Evolutionary conservation across 2,888 invertebrate species (phyloP).

Genomic region (Tortrix viridana): DNA sequence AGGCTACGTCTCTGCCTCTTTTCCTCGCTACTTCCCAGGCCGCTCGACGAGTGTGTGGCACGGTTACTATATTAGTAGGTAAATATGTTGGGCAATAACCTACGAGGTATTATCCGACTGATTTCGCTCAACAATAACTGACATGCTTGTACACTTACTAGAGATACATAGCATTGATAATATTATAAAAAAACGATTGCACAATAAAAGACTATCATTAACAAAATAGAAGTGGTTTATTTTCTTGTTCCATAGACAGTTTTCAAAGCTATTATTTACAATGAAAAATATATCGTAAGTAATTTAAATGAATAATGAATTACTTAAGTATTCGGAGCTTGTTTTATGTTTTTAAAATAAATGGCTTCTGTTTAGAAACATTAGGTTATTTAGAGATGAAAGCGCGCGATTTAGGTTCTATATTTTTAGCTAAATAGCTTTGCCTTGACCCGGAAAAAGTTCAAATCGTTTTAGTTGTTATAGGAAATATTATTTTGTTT

Average conservation of each 20-base stretch:
- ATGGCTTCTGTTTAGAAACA: slow-evolving; percentile 16
- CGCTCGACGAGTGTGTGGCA: too few species aligned
- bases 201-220: not conserved
- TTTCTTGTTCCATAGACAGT: not conserved
- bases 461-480: slow-evolving; percentile 13
- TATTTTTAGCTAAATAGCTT: slow-evolving; percentile 26
- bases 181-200: too few species aligned
- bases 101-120: too few species aligned
- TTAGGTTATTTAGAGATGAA: slow-evolving; percentile 29
- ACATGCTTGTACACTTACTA: too few species aligned
- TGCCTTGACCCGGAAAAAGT: slow-evolving; percentile 25
- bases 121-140: too few species aligned
- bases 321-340: slow-evolving; percentile 7
- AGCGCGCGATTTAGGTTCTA: slow-evolving; percentile 12
- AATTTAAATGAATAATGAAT: slow-evolving; percentile 22
- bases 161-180: too few species aligned
- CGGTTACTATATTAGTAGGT: too few species aligned
- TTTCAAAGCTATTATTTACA: slow-evolving; percentile 6
- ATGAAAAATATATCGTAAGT: slow-evolving; percentile 5
- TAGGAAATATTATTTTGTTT: too few species aligned
- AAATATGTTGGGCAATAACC: too few species aligned
- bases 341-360: slow-evolving; percentile 21
- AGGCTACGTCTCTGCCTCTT: too few species aligned
- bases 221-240: not conserved
- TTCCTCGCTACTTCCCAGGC: too few species aligned